phyloP scores from a whole-genome alignment of 2,888 invertebrate genomes.

The Blera fallax region DNA sequence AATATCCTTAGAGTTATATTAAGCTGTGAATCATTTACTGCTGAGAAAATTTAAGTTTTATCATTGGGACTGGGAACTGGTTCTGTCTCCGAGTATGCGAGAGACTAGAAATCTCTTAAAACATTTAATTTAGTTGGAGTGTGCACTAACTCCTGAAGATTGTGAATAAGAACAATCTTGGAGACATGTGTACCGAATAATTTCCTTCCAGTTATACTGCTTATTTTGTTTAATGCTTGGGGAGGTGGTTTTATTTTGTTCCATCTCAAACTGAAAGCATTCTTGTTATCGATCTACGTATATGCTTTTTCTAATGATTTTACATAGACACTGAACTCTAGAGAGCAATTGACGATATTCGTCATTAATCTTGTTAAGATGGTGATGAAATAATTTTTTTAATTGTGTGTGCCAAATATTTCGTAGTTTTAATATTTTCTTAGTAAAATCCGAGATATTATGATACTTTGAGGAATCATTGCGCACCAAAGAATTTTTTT shows the following conservation, averaged over 20 bases:
- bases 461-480: no score
- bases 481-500: no score
- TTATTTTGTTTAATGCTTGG: constrained; percentile 15
- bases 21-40: not conserved
- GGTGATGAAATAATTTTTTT: not conserved
- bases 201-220: constrained; percentile 1
- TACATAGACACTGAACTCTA: not conserved
- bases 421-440: constrained; percentile 4
- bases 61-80: not conserved
- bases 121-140: not conserved
- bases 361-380: not conserved
- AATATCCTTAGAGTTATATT: not conserved
- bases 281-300: not conserved
- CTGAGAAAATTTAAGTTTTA: not conserved
- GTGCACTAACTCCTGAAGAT: not conserved
- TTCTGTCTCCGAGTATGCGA: not conserved
- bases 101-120: constrained; percentile 9
- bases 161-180: not conserved
- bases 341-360: not conserved
- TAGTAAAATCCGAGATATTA: not conserved
- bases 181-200: constrained; percentile 2
- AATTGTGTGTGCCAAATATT: constrained; percentile 7
- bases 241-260: constrained; percentile 5
- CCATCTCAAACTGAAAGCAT: not conserved
- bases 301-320: not conserved